A percentile compares a stretch with the other conserved stretches of the same genome.
Evolutionary conservation across 2,797 vertebrate species (phyloP).

Genomic region (Cephalopachus bancanus): DNA sequence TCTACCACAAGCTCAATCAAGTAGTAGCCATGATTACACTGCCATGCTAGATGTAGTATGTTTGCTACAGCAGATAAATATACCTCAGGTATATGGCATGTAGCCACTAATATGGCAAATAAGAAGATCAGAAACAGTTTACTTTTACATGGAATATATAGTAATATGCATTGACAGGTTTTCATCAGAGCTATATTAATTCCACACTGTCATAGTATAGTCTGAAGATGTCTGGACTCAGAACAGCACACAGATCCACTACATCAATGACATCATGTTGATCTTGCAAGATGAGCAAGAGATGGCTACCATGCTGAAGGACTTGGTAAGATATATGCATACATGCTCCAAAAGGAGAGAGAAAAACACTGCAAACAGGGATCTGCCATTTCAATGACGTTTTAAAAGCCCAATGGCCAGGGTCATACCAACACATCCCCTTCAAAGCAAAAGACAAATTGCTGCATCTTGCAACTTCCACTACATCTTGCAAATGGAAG

Average conservation of each 20-base stretch:
- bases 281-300: not conserved
- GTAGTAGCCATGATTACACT: not conserved
- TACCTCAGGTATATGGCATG: not conserved
- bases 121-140: not conserved
- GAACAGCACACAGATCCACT: not conserved
- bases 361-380: not conserved
- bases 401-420: not conserved
- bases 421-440: not conserved
- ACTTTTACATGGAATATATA: not conserved
- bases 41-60: not conserved
- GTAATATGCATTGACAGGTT: not conserved
- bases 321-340: not conserved
- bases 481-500: not conserved
- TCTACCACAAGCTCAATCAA: conserved; percentile 30
- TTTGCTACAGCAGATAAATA: not conserved
- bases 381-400: conserved; percentile 12
- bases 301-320: not conserved
- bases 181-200: not conserved
- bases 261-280: conserved; percentile 18
- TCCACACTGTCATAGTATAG: not conserved
- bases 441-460: conserved; percentile 47
- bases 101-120: not conserved
- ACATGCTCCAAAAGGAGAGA: not conserved
- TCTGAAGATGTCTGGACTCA: not conserved
- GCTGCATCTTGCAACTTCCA: not conserved